Conservation (phyloP, 2,113 vertebrate species). For the Pseudonaja textilis region DNA sequence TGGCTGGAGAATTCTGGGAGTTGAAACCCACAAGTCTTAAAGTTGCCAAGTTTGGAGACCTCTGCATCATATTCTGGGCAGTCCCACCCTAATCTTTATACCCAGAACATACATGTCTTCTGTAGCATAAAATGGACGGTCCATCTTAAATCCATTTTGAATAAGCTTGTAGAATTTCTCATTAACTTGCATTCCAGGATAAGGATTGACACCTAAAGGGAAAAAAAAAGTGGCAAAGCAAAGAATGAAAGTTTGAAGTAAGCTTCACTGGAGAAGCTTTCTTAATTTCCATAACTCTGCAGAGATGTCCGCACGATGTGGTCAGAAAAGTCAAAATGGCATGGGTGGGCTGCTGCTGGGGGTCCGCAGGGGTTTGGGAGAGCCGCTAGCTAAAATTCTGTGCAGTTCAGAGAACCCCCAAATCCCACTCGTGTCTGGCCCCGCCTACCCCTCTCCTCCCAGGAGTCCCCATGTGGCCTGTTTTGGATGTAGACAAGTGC, state of each 20-base stretch:
- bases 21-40: no score
- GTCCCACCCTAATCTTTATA: background rate
- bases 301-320: background rate
- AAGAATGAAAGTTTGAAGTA: background rate
- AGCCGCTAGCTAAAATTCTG: no score
- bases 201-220: slow-evolving; percentile 87
- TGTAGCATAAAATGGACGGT: slow-evolving; percentile 86
- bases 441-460: no score
- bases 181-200: slow-evolving; percentile 92
- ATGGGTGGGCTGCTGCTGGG: no score
- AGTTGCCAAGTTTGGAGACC: no score
- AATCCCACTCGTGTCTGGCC: no score
- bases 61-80: background rate
- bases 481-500: no score
- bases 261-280: background rate
- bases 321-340: background rate
- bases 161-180: slow-evolving; percentile 87
- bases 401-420: no score
- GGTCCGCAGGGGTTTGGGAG: no score
- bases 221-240: slow-evolving; percentile 11
- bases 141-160: slow-evolving; percentile 92
- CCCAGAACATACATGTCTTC: slow-evolving; percentile 80
- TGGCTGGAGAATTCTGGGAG: no score
- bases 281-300: background rate
- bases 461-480: no score